Base-by-base conservation (phyloP, 2,888 invertebrate genomes). In the Dexiosoma caninum region DNA sequence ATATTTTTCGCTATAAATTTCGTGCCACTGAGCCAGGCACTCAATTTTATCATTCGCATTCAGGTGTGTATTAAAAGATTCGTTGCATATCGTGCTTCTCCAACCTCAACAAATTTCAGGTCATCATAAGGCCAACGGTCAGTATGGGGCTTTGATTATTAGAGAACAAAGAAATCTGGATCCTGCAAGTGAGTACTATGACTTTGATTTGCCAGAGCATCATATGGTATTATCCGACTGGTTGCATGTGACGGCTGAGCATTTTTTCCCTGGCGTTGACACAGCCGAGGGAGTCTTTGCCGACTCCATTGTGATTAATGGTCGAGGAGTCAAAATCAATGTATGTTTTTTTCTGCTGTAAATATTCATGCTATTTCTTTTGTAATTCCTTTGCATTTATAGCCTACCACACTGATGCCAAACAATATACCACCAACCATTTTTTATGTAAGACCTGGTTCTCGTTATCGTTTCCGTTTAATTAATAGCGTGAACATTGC, bases 201-300 rank as follows among this genome's bases (percentile, higher is more conserved):
- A 97, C 86, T 92, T 92, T 84, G 97, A 97, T 87, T 91, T 91
- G 37, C 88, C 89, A 2, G 93, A 94, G 53, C 95, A 96, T 89
- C 92, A 93, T 2, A 92, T 97, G 85, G 89, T 93, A 23, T 91
- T 96, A 8, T 92, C 94, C 1, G 97, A 97, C 87, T 97, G 97
- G 96, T 93, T 94, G 83, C 93, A 94, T 84, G 91, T 92, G 79
- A 88, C 93, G 10, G 93, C 85, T 3, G 87, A 88, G 60, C 84
- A 86, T 71, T 83, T 84, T 71, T 70, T 82, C 19, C 89, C 88
- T 0, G 89, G 89, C 0, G 78, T 86, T 5, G 85, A 85, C 55
- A 79, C 83, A 60, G 42, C 83, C 0, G 16, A 14, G 8, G 85
- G 86, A 12, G 85, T 86, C 27, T 77, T 64, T 51, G 87, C 89